These are phyloP conservation scores for Dendrocincla fuliginosa DNA, from an alignment of 2,797 vertebrate species.

Conservation along the genomic window DNA sequence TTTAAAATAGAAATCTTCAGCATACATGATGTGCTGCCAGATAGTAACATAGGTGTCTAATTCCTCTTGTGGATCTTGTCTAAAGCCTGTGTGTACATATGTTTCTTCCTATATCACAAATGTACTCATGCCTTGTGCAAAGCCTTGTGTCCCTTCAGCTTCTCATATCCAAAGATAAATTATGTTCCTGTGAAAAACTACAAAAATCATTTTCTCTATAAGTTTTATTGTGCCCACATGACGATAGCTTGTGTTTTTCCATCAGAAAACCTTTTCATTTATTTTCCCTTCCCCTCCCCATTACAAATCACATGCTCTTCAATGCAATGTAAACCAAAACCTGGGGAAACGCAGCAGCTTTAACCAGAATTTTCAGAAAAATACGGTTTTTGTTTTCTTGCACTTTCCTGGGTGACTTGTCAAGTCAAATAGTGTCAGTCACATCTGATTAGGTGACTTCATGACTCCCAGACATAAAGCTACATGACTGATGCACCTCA, in stretches of 20 bases:
- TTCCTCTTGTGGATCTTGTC: not conserved
- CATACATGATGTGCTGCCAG: not conserved
- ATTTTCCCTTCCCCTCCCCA: not conserved
- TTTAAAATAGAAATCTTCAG: not conserved
- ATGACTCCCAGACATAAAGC: slow-evolving; percentile 44
- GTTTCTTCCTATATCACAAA: not conserved
- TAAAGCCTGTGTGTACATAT: rapidly evolving
- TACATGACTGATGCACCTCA: slow-evolving; percentile 41
- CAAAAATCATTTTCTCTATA: not conserved
- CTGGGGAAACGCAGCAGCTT: not conserved
- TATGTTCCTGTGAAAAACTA: not conserved
- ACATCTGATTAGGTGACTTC: slow-evolving; percentile 25
- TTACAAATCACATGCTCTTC: not conserved
- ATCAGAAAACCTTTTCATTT: slow-evolving; percentile 15
- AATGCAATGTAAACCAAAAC: not conserved
- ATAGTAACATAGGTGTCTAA: not conserved
- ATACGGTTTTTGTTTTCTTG: not conserved
- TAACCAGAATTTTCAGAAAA: not conserved
- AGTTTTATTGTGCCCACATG: not conserved
- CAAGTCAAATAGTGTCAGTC: slow-evolving; percentile 30
- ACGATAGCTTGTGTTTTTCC: not conserved
- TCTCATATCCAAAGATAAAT: not conserved
- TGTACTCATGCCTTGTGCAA: not conserved
- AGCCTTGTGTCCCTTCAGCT: not conserved
- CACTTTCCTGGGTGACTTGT: slow-evolving; percentile 48